Percentiles rank a stretch among this genome's conserved stretches.
These are phyloP conservation scores for Oxycera nigricornis DNA, from an alignment of 2,888 invertebrate species.

Conservation along the genomic window DNA sequence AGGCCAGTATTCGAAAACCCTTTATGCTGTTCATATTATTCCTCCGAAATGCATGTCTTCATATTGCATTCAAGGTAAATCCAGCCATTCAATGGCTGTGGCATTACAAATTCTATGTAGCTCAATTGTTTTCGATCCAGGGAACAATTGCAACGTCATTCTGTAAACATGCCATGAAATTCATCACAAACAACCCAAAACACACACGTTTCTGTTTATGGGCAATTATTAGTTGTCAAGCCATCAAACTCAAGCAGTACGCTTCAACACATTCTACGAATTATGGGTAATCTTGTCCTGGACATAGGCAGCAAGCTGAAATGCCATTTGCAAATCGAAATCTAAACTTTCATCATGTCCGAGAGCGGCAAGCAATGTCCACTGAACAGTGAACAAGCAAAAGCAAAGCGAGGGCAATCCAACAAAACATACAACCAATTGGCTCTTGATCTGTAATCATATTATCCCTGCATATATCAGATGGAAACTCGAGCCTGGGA, in stretches of 20 bases:
- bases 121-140: not conserved
- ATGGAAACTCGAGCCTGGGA: constrained; percentile 11
- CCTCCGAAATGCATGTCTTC: not conserved
- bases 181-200: not conserved
- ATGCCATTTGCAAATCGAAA: constrained; percentile 17
- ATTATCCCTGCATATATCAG: constrained; percentile 27
- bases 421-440: constrained; percentile 28
- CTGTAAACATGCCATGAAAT: not conserved
- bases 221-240: not conserved
- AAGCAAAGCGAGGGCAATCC: constrained; percentile 21
- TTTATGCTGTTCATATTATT: too few species aligned
- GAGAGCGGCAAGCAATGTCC: not conserved
- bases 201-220: not conserved
- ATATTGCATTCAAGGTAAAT: not conserved
- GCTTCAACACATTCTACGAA: not conserved
- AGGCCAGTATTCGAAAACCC: too few species aligned
- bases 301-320: not conserved
- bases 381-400: not conserved
- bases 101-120: not conserved
- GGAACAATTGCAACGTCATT: not conserved
- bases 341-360: not conserved
- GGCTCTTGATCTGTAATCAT: constrained; percentile 30
- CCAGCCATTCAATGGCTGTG: not conserved
- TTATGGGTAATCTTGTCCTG: not conserved
- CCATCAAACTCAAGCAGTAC: not conserved